phyloP scores from a whole-genome alignment of 2,113 vertebrate species.

The Hemiscyllium ocellatum region DNA sequence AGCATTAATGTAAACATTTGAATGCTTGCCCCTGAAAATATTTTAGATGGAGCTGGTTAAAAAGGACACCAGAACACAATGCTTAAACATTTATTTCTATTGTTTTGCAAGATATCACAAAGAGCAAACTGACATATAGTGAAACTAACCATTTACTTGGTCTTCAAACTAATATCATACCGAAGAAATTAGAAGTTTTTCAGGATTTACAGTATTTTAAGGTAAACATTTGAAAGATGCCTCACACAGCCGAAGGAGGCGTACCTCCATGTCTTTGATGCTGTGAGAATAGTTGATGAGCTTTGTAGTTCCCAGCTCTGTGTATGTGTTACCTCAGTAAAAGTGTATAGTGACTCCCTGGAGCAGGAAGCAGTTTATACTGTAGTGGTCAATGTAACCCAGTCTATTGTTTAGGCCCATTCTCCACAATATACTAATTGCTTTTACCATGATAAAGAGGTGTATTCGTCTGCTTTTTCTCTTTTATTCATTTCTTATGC shows the following conservation, averaged over 20 bases:
- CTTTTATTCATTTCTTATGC: constrained; percentile 44
- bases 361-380: constrained; percentile 38
- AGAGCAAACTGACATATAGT: not conserved
- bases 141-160: not conserved
- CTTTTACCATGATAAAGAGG: constrained; percentile 52
- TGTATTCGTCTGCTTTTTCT: constrained; percentile 40
- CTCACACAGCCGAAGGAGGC: constrained; percentile 9
- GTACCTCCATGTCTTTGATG: not conserved
- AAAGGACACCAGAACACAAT: not conserved
- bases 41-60: not conserved
- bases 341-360: constrained; percentile 32
- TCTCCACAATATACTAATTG: constrained; percentile 39
- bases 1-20: not conserved
- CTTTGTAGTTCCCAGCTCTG: constrained; percentile 36
- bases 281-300: constrained; percentile 35
- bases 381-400: constrained; percentile 27
- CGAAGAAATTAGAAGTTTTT: not conserved
- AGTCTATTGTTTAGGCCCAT: constrained; percentile 35
- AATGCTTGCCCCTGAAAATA: not conserved
- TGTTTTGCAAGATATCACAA: not conserved
- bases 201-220: not conserved
- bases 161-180: not conserved
- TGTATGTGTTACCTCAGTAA: constrained; percentile 38
- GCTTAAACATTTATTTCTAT: not conserved
- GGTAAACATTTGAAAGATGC: constrained; percentile 15